Evolutionary conservation across 2,113 vertebrate genomes (phyloP).

Genomic region (Lophura nycthemera): DNA sequence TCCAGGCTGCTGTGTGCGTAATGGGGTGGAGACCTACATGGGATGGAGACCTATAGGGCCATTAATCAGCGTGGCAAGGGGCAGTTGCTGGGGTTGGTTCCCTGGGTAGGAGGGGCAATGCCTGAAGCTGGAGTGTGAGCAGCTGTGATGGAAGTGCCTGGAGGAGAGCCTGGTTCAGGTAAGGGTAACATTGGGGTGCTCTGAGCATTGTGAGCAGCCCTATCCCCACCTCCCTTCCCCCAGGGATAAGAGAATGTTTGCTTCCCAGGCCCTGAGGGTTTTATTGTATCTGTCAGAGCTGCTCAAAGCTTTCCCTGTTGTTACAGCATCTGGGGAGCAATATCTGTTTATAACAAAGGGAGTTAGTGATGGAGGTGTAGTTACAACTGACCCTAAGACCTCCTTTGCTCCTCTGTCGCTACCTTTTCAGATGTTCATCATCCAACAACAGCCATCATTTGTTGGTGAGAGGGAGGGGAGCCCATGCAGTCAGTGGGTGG

Average conservation of each 20-base stretch:
- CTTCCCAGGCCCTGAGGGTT: not conserved
- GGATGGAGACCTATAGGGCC: not conserved
- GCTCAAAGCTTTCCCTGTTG: constrained; percentile 28
- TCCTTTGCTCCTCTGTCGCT: constrained; percentile 28
- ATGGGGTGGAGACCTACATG: fast-evolving
- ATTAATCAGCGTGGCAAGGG: not conserved
- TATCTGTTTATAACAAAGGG: constrained; percentile 51
- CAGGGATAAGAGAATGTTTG: not conserved
- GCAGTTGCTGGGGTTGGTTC: not conserved
- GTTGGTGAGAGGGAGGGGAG: not conserved
- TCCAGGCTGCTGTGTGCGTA: fast-evolving
- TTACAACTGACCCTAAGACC: constrained; percentile 59
- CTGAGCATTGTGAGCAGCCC: not conserved
- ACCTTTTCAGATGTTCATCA: constrained; percentile 36
- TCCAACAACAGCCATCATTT: not conserved
- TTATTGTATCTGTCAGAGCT: constrained; percentile 8
- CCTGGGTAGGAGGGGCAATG: not conserved
- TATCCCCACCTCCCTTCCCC: not conserved
- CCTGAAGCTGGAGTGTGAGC: not conserved
- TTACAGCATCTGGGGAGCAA: constrained; percentile 34
- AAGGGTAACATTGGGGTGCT: not conserved
- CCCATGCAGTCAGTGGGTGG: not conserved
- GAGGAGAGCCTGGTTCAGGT: not conserved
- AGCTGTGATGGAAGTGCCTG: not conserved
- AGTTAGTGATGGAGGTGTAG: constrained; percentile 29